Percentiles rank a stretch among this genome's conserved stretches.
Conservation (phyloP, 2,113 vertebrate species). For the Salminus brasiliensis region DNA sequence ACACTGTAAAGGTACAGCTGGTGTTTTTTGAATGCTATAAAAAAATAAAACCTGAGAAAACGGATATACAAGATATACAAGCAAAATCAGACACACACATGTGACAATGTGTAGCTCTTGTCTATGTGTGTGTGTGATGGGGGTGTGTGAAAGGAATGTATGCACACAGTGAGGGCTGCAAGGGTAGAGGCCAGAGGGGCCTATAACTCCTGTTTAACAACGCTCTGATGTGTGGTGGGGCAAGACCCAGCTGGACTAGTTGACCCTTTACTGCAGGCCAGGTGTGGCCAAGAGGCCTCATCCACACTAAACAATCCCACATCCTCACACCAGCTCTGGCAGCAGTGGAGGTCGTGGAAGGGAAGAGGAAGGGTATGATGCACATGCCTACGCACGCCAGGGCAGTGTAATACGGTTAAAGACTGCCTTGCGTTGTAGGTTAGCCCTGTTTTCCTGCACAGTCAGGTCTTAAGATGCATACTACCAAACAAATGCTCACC, state of each 20-base stretch:
- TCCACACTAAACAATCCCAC: constrained; percentile 3
- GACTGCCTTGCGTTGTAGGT: not conserved
- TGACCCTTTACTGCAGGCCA: constrained; percentile 26
- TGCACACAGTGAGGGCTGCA: not conserved
- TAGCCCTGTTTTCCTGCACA: not conserved
- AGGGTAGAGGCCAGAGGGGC: constrained; percentile 24
- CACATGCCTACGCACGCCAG: no score
- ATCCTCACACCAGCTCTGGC: not conserved
- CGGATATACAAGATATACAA: not conserved
- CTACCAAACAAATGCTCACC: constrained; percentile 72
- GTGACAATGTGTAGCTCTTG: not conserved
- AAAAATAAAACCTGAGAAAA: no score
- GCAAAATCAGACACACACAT: no score
- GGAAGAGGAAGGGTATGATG: no score
- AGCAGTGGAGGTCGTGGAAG: not conserved
- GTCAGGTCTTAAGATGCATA: no score
- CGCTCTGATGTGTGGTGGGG: constrained; percentile 25
- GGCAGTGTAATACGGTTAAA: not conserved
- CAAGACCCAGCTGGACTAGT: constrained; percentile 9
- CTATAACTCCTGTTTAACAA: constrained; percentile 28
- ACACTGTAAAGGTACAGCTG: no score
- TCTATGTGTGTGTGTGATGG: constrained; percentile 18
- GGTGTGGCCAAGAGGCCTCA: not conserved
- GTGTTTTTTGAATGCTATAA: not conserved
- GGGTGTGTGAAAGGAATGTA: constrained; percentile 25